A percentile compares a stretch with the other conserved stretches of the same genome.
Evolutionary conservation across 2,888 invertebrate species (phyloP).

Genomic region (Drosophila aldrichi): DNA sequence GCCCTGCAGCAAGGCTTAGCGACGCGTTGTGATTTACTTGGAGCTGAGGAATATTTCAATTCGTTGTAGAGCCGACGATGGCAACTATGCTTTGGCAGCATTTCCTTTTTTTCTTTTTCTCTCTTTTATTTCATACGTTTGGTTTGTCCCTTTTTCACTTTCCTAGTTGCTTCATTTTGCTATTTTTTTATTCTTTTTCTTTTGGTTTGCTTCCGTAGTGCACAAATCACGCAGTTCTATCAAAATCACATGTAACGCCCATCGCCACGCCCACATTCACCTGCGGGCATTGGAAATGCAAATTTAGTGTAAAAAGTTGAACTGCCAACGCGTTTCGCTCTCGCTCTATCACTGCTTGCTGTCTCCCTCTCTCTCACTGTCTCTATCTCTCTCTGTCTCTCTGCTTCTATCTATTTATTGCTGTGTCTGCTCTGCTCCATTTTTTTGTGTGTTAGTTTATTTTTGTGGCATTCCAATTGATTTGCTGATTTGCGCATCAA

Average conservation of each 20-base stretch:
- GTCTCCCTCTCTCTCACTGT: not conserved
- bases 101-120: conserved; percentile 20
- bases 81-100: conserved; percentile 33
- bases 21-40: conserved; percentile 32
- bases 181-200: not conserved
- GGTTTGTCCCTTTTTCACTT: conserved; percentile 25
- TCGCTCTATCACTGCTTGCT: conserved; percentile 11
- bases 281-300: conserved; percentile 62
- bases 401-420: conserved; percentile 17
- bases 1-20: too few species aligned
- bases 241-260: conserved; percentile 46
- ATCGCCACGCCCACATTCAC: conserved; percentile 26
- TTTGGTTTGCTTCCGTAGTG: conserved; percentile 12
- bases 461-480: conserved; percentile 69
- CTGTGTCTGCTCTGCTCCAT: conserved; percentile 16
- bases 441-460: conserved; percentile 42
- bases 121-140: conserved; percentile 35
- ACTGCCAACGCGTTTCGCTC: conserved; percentile 12
- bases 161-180: conserved; percentile 10
- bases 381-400: not conserved
- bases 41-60: conserved; percentile 35
- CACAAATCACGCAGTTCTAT: conserved; percentile 52
- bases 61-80: conserved; percentile 24
- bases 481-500: conserved; percentile 75
- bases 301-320: conserved; percentile 60